phyloP scores from a whole-genome alignment of 1,140 invertebrate species.

The Piezodorus guildinii region DNA sequence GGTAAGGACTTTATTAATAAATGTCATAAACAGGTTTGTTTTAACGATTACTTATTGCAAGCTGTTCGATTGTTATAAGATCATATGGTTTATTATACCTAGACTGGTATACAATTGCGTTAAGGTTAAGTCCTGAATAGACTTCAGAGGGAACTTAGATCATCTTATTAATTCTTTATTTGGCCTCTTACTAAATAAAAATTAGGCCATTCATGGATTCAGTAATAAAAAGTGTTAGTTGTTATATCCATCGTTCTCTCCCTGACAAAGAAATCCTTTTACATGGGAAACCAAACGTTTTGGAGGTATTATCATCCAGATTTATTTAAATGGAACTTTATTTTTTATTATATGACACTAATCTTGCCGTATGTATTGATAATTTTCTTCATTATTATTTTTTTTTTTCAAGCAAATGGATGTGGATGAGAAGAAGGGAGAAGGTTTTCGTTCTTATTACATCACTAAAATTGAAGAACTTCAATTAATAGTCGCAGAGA shows the following conservation, averaged over 20 bases:
- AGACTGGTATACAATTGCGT: neutral
- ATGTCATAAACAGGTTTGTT: neutral
- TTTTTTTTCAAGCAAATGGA: constrained; percentile 64
- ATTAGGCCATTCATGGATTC: too few relatives aligned
- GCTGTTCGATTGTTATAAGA: neutral
- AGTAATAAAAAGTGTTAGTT: too few relatives aligned
- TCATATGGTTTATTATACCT: neutral
- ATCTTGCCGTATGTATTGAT: neutral
- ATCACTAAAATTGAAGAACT: constrained; percentile 95
- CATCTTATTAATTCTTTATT: neutral
- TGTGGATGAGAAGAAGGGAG: constrained; percentile 66
- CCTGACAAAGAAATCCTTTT: neutral
- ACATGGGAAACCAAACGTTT: neutral
- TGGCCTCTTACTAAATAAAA: too few relatives aligned
- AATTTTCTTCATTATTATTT: too few relatives aligned
- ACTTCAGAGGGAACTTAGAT: neutral
- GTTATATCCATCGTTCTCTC: too few relatives aligned
- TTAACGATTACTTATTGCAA: neutral
- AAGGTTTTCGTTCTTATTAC: constrained; percentile 89
- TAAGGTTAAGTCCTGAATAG: neutral
- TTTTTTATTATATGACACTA: neutral
- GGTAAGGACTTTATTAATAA: neutral
- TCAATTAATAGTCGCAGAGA: constrained; percentile 89
- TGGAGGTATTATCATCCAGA: neutral
- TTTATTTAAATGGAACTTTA: too few relatives aligned